phyloP scores from a whole-genome alignment of 2,113 vertebrate genomes.

The Anoplopoma fimbria region DNA sequence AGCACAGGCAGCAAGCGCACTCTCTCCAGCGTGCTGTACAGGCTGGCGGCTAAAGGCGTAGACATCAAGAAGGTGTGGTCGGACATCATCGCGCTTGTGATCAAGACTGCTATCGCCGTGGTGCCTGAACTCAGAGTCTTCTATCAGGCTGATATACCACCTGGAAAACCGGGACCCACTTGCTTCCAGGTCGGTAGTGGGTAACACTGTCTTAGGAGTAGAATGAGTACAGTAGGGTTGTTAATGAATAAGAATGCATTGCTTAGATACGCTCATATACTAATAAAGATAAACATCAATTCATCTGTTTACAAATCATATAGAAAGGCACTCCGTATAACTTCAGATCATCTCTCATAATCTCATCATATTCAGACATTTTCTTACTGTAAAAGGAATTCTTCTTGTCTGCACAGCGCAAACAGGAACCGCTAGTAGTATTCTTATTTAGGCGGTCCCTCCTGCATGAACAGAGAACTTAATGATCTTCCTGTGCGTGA shows the following conservation, averaged over 20 bases:
- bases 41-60: slow-evolving; percentile 90
- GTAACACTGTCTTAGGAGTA: not conserved
- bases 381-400: not conserved
- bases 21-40: slow-evolving; percentile 93
- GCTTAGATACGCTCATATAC: not conserved
- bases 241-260: not conserved
- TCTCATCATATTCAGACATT: not conserved
- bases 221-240: not conserved
- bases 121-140: slow-evolving; percentile 95
- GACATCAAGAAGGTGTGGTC: slow-evolving; percentile 98
- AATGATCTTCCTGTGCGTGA: not conserved
- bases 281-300: not conserved
- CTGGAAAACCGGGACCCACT: slow-evolving; percentile 93
- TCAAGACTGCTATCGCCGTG: slow-evolving; percentile 95
- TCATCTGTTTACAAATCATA: not conserved
- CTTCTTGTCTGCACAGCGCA: not conserved
- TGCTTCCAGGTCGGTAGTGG: slow-evolving; percentile 93
- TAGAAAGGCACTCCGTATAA: too few species aligned
- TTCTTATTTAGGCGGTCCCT: too few species aligned
- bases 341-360: not conserved
- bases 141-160: slow-evolving; percentile 94
- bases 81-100: slow-evolving; percentile 95
- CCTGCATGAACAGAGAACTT: not conserved
- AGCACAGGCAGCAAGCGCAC: slow-evolving; percentile 97
- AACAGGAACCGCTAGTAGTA: not conserved